Evolutionary conservation across 1,140 invertebrate genomes (phyloP).

Genomic region (Drosophila saltans): DNA sequence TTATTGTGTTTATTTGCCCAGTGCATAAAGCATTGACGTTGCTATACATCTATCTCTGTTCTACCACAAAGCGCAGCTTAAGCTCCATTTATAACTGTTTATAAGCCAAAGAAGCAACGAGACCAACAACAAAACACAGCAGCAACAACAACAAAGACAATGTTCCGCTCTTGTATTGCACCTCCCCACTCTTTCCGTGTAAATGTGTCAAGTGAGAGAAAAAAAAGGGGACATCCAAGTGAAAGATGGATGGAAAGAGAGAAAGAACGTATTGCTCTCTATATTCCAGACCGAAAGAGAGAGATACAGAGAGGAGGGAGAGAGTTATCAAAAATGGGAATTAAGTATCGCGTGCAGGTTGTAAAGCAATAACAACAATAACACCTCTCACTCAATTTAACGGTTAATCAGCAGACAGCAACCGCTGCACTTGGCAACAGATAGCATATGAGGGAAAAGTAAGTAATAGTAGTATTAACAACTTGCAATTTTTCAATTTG

Average conservation of each 20-base stretch:
- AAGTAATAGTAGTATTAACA: constrained; percentile 34
- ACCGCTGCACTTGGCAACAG: constrained; percentile 14
- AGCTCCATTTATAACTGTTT: constrained; percentile 50
- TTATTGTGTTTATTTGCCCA: constrained; percentile 64
- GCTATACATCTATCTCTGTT: constrained; percentile 59
- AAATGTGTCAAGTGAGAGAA: constrained; percentile 58
- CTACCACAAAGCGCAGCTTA: background rate
- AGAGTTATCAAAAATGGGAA: constrained; percentile 40
- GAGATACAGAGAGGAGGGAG: background rate
- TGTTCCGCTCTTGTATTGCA: constrained; percentile 38
- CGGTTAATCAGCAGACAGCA: constrained; percentile 62
- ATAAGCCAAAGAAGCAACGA: constrained; percentile 66
- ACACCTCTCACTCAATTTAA: constrained; percentile 32
- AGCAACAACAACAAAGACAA: constrained; percentile 38
- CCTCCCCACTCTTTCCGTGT: constrained; percentile 15
- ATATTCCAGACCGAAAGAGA: constrained; percentile 44
- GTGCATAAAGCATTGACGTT: constrained; percentile 72
- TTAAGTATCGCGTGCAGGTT: constrained; percentile 60
- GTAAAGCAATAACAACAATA: constrained; percentile 30
- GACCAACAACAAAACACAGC: constrained; percentile 1
- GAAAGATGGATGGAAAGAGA: background rate
- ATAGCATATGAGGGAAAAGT: constrained; percentile 4
- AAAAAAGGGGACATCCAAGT: background rate
- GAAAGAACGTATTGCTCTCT: constrained; percentile 13
- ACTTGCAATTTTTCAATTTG: constrained; percentile 31